Evolutionary conservation across 1,140 invertebrate species (phyloP).

Genomic region (Pristionchus pacificus): DNA sequence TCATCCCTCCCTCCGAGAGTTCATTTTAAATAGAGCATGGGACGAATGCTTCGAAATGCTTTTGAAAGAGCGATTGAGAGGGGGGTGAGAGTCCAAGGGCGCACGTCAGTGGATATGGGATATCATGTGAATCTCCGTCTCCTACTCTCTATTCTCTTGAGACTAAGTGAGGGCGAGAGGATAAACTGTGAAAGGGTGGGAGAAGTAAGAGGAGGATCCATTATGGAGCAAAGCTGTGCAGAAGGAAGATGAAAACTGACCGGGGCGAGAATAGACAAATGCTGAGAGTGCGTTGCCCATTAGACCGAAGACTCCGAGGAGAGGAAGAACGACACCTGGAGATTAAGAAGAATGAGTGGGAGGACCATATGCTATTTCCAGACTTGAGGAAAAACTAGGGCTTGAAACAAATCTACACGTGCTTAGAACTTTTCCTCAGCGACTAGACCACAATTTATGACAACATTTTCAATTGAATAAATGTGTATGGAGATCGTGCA

Average conservation of each 20-base stretch:
- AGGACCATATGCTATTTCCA: too few relatives aligned
- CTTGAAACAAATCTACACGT: constrained; percentile 40
- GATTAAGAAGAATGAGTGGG: too few relatives aligned
- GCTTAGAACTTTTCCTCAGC: constrained; percentile 39
- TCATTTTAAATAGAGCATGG: too few relatives aligned
- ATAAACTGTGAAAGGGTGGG: neutral
- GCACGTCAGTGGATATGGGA: too few relatives aligned
- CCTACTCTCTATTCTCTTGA: too few relatives aligned
- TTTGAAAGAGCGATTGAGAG: too few relatives aligned
- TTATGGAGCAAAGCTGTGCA: too few relatives aligned
- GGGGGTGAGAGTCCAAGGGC: too few relatives aligned
- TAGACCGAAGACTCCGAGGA: constrained; percentile 46
- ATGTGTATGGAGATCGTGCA: neutral
- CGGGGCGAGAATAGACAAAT: constrained; percentile 48
- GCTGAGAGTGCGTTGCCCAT: constrained; percentile 49
- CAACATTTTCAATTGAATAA: neutral
- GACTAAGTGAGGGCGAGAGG: too few relatives aligned
- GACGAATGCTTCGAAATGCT: too few relatives aligned
- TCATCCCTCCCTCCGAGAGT: too few relatives aligned
- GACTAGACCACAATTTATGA: constrained; percentile 6
- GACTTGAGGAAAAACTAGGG: constrained; percentile 48
- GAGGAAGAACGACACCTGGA: constrained; percentile 46
- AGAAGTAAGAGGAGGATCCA: neutral
- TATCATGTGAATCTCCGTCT: too few relatives aligned
- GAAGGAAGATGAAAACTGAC: constrained; percentile 26